A percentile compares a stretch with the other conserved stretches of the same genome.
Conservation (phyloP, 2,113 vertebrate species). For the Willisornis vidua region DNA sequence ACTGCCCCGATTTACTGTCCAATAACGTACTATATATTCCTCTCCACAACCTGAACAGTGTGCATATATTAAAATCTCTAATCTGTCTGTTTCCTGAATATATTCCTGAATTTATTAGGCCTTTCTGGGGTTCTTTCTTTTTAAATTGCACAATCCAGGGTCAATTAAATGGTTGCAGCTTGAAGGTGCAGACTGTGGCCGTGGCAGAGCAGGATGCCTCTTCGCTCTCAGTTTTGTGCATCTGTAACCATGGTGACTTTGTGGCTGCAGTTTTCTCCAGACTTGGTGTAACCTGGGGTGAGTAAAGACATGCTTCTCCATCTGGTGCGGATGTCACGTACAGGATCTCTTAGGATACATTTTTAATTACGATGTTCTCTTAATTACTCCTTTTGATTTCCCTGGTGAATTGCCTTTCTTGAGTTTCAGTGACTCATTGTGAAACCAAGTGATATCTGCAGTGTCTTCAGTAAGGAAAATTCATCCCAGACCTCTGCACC, state of each 20-base stretch:
- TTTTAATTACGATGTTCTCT: constrained; percentile 57
- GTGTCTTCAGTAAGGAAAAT: not conserved
- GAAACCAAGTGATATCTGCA: not conserved
- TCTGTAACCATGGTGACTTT: constrained; percentile 75
- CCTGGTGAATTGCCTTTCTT: constrained; percentile 12
- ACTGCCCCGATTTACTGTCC: not conserved
- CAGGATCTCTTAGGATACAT: constrained; percentile 16
- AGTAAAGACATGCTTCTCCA: not conserved
- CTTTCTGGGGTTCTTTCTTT: not conserved
- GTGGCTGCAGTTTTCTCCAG: constrained; percentile 41
- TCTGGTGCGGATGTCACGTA: not conserved
- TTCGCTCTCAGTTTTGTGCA: constrained; percentile 26
- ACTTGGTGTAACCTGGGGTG: constrained; percentile 32
- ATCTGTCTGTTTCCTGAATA: not conserved
- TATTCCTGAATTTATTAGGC: not conserved
- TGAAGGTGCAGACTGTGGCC: not conserved
- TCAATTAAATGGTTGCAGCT: not conserved
- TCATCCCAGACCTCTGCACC: not conserved
- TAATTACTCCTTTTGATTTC: constrained; percentile 72
- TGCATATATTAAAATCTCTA: not conserved
- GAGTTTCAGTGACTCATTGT: constrained; percentile 33
- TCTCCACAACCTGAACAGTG: not conserved
- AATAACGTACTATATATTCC: not conserved
- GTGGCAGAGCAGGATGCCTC: not conserved
- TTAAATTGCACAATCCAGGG: not conserved